Percentiles rank a stretch among this genome's conserved stretches.
Evolutionary conservation across 1,140 invertebrate species (phyloP).

Genomic region (Dinoponera quadriceps): DNA sequence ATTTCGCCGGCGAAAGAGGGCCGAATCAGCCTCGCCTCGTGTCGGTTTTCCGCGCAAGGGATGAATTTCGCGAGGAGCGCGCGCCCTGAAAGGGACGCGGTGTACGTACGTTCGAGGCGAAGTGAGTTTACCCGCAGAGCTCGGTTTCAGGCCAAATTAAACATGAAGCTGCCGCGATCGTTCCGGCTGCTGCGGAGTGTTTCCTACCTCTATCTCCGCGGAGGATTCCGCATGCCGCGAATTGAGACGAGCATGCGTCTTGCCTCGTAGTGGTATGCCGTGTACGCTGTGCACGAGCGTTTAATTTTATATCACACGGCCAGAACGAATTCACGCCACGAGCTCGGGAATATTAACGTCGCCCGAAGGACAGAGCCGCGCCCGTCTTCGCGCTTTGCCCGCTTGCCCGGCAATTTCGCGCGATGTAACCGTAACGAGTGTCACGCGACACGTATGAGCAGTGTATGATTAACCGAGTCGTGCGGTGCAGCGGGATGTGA

Average conservation of each 20-base stretch:
- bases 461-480: not conserved
- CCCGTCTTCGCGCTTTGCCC: not conserved
- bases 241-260: constrained; percentile 17
- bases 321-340: not conserved
- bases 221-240: constrained; percentile 18
- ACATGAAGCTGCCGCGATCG: constrained; percentile 56
- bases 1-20: constrained; percentile 53
- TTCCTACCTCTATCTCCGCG: constrained; percentile 6
- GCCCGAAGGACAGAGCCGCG: not conserved
- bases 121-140: constrained; percentile 59
- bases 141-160: constrained; percentile 75
- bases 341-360: constrained; percentile 36
- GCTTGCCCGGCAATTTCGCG: not conserved
- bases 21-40: constrained; percentile 1
- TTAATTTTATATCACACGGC: constrained; percentile 51
- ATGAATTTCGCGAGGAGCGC: constrained; percentile 36
- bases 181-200: constrained; percentile 16
- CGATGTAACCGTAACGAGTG: not conserved
- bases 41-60: constrained; percentile 6
- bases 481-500: constrained; percentile 1
- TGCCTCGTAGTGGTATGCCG: not conserved
- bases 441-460: not conserved
- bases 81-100: not conserved
- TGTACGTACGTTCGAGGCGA: not conserved
- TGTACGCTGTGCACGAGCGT: constrained; percentile 6